Percentiles rank a stretch among this genome's conserved stretches.
phyloP scores from a whole-genome alignment of 2,113 vertebrate species.

The Oceanites oceanicus region DNA sequence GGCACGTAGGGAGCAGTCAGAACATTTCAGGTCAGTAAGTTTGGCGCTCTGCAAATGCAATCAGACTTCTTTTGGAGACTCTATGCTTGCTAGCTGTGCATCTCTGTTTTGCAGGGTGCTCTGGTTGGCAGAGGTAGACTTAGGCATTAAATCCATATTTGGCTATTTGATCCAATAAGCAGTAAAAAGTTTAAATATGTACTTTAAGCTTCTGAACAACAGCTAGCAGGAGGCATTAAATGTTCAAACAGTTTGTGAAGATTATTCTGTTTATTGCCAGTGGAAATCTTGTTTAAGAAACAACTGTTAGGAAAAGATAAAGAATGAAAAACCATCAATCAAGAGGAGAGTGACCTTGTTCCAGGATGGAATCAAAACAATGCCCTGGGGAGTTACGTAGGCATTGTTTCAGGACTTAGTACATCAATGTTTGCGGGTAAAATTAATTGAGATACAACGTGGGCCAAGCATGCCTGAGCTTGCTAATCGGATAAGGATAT shows the following conservation, averaged over 20 bases:
- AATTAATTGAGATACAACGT: slow-evolving; percentile 45
- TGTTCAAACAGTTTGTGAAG: not conserved
- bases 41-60: not conserved
- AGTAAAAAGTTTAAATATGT: not conserved
- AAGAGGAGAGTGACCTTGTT: slow-evolving; percentile 33
- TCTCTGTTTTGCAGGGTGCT: not conserved
- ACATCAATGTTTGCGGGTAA: slow-evolving; percentile 14
- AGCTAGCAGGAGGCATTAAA: not conserved
- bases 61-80: not conserved
- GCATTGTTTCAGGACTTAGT: slow-evolving; percentile 44
- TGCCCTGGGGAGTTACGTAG: not conserved
- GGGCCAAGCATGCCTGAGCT: slow-evolving; percentile 21
- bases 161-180: not conserved
- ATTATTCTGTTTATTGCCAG: not conserved
- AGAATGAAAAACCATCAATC: not conserved
- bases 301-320: slow-evolving; percentile 21
- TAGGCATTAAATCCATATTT: not conserved
- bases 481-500: slow-evolving; percentile 41
- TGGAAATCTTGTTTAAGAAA: slow-evolving; percentile 8
- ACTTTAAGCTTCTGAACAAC: not conserved
- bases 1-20: not conserved
- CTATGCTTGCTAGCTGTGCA: not conserved
- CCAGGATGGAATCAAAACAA: slow-evolving; percentile 24
- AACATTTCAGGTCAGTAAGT: not conserved
- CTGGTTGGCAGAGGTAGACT: not conserved